These are phyloP conservation scores for Trachelus iudaicus DNA, from an alignment of 2,888 invertebrate species.

Conservation along the genomic window DNA sequence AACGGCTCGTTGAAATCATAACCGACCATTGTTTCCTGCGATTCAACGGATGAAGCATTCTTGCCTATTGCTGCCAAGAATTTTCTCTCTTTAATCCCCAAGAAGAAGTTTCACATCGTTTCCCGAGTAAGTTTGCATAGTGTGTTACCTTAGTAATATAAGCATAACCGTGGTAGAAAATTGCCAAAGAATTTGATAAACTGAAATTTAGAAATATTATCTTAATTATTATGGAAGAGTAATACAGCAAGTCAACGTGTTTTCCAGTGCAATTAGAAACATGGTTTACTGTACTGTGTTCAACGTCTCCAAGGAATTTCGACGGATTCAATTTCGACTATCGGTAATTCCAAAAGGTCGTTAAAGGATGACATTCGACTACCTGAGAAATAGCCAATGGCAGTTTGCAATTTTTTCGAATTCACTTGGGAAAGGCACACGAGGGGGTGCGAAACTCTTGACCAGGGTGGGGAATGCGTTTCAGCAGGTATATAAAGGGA, in stretches of 20 bases:
- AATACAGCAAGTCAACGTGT: not conserved
- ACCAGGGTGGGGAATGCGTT: slow-evolving; percentile 23
- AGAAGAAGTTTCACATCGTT: not conserved
- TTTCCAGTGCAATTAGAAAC: not conserved
- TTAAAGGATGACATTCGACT: not conserved
- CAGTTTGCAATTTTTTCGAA: not conserved
- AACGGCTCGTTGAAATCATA: slow-evolving; percentile 33
- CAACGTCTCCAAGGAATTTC: not conserved
- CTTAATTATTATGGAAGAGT: not conserved
- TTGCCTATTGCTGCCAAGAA: not conserved
- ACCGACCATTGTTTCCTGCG: slow-evolving; percentile 26
- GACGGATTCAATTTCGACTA: not conserved
- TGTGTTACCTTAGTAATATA: not conserved
- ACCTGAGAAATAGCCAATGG: not conserved
- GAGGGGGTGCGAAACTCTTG: not conserved
- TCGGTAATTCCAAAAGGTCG: not conserved
- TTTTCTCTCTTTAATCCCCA: not conserved
- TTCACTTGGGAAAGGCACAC: not conserved
- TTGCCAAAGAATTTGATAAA: not conserved
- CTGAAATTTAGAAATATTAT: not conserved
- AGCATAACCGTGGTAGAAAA: not conserved
- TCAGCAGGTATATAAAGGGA: slow-evolving; percentile 31
- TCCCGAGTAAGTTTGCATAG: not conserved
- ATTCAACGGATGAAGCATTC: not conserved
- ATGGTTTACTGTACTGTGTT: not conserved